Evolutionary conservation across 2,888 invertebrate species (phyloP).

Genomic region (Trachelus troglodyta): DNA sequence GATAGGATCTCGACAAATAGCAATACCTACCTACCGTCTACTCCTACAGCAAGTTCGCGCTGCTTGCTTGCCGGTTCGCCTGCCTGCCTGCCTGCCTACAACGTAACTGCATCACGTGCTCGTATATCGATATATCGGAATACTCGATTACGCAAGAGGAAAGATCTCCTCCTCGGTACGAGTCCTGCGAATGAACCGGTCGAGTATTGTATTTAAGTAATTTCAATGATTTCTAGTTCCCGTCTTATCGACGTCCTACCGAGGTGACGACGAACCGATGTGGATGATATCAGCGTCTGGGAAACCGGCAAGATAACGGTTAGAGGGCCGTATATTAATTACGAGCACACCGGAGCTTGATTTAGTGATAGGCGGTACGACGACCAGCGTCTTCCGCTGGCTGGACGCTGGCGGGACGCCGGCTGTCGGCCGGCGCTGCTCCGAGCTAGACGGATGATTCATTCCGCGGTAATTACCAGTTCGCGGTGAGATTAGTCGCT

Average conservation of each 20-base stretch:
- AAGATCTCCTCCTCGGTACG: constrained; percentile 1
- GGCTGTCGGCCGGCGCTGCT: not conserved
- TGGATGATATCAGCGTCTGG: not conserved
- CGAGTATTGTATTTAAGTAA: not conserved
- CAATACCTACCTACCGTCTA: constrained; percentile 50
- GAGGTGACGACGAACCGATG: not conserved
- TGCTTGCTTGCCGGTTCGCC: not conserved
- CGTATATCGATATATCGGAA: constrained; percentile 2
- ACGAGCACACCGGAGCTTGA: constrained; percentile 14
- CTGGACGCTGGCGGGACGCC: constrained; percentile 10
- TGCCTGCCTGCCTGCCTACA: not conserved
- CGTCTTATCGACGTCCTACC: not conserved
- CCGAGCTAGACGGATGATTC: constrained; percentile 47
- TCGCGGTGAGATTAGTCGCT: constrained; percentile 49
- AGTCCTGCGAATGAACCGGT: not conserved
- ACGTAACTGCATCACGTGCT: constrained; percentile 10
- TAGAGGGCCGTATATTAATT: not conserved
- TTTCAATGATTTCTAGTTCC: not conserved
- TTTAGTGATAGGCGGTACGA: constrained; percentile 25
- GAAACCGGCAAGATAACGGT: not conserved
- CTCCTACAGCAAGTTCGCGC: constrained; percentile 9
- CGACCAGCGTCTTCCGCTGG: constrained; percentile 22
- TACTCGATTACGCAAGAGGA: constrained; percentile 9
- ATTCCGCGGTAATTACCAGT: constrained; percentile 56
- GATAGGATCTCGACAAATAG: constrained; percentile 62